A percentile compares a stretch with the other conserved stretches of the same genome.
Evolutionary conservation across 2,797 vertebrate species (phyloP).

Genomic region (Pangasius sanitwongsei): DNA sequence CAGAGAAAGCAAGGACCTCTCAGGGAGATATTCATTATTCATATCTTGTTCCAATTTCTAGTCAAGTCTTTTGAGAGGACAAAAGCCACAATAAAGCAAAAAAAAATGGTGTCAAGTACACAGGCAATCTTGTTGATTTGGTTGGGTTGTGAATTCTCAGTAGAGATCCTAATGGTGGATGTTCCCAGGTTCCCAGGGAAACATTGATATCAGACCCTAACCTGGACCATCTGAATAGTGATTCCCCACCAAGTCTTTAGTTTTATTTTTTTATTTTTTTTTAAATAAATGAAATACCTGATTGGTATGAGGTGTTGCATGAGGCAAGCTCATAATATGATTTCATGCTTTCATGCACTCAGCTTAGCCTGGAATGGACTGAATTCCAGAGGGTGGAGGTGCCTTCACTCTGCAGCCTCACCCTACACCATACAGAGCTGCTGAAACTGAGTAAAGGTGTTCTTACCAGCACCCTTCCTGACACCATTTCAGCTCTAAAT

Average conservation of each 20-base stretch:
- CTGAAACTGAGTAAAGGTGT: background rate
- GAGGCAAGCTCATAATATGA: slow-evolving; percentile 73
- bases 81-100: slow-evolving; percentile 24
- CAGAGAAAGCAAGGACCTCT: slow-evolving; percentile 39
- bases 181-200: background rate
- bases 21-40: slow-evolving; percentile 52
- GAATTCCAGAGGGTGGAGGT: slow-evolving; percentile 63
- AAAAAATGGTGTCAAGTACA: slow-evolving; percentile 2
- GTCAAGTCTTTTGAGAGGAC: slow-evolving; percentile 32
- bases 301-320: slow-evolving; percentile 75
- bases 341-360: slow-evolving; percentile 76
- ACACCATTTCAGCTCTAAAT: background rate
- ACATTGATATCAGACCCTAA: no score
- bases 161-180: slow-evolving; percentile 15
- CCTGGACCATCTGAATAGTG: slow-evolving; percentile 47
- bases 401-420: slow-evolving; percentile 29
- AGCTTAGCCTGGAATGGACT: slow-evolving; percentile 61
- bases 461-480: background rate
- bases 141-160: slow-evolving; percentile 21
- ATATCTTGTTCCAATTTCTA: slow-evolving; percentile 42
- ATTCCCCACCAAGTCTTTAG: slow-evolving; percentile 8
- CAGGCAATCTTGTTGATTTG: slow-evolving; percentile 41
- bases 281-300: slow-evolving; percentile 67
- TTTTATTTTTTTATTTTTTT: slow-evolving; percentile 38
- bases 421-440: slow-evolving; percentile 4